These are phyloP conservation scores for Drosophila mimetica DNA, from an alignment of 2,888 invertebrate species.

Conservation along the genomic window DNA sequence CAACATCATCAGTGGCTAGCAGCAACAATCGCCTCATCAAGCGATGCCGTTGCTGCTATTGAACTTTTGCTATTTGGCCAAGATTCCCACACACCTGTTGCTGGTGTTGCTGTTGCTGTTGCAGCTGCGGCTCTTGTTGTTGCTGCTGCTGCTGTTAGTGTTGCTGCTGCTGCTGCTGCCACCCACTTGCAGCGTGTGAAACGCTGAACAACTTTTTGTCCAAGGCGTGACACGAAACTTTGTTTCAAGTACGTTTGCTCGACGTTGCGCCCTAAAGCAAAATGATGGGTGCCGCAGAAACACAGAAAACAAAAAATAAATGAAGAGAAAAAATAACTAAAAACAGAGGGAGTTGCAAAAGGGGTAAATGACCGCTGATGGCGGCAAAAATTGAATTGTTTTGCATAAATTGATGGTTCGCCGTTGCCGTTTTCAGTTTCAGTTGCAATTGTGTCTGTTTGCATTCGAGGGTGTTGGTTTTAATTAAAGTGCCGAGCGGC, in stretches of 20 bases:
- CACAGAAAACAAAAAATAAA: background rate
- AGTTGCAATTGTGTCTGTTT: conserved; percentile 21
- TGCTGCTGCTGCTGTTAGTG: conserved; percentile 10
- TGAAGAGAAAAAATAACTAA: background rate
- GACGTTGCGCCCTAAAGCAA: conserved; percentile 18
- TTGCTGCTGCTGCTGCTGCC: conserved; percentile 18
- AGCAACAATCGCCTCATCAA: conserved; percentile 30
- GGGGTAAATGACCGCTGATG: conserved; percentile 72
- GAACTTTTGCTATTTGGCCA: conserved; percentile 79
- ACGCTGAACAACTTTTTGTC: conserved; percentile 48
- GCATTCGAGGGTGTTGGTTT: conserved; percentile 12
- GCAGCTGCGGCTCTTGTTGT: conserved; percentile 11
- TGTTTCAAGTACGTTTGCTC: conserved; percentile 76
- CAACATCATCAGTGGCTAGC: conserved; percentile 22
- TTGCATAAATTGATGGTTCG: conserved; percentile 74
- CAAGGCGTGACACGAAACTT: conserved; percentile 75
- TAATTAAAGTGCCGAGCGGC: conserved; percentile 9
- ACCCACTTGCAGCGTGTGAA: conserved; percentile 73
- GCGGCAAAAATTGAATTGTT: conserved; percentile 76
- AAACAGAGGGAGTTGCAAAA: conserved; percentile 4
- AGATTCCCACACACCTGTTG: conserved; percentile 78
- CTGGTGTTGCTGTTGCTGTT: conserved; percentile 11
- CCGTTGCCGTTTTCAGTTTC: conserved; percentile 21
- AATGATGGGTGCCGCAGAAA: conserved; percentile 10
- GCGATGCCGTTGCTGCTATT: conserved; percentile 61